phyloP scores from a whole-genome alignment of 2,797 vertebrate genomes.

The Prionace glauca region DNA sequence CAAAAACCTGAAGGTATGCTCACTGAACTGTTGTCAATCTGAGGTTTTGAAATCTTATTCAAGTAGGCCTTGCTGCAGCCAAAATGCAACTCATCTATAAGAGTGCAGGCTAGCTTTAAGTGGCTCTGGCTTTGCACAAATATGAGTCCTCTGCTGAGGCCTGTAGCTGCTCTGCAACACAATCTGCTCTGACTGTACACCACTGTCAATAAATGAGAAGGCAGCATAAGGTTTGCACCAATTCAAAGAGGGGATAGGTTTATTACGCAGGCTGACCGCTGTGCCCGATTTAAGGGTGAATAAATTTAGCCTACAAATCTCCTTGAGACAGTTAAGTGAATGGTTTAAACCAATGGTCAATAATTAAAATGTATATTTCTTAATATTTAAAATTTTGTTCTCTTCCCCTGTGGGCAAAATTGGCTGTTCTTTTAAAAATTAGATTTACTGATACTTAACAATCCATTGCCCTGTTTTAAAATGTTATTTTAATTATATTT shows the following conservation, averaged over 20 bases:
- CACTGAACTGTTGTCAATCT: no score
- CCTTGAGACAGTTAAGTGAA: not conserved
- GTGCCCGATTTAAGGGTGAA: not conserved
- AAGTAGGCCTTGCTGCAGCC: not conserved
- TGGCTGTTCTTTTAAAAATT: slow-evolving; percentile 17
- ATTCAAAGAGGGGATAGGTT: not conserved
- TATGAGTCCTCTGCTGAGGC: not conserved
- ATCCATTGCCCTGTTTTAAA: slow-evolving; percentile 8
- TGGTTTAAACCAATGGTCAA: not conserved
- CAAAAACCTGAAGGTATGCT: no score
- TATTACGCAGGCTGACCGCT: not conserved
- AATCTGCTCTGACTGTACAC: no score
- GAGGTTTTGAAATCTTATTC: no score
- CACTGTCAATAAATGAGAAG: no score
- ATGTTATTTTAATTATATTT: slow-evolving; percentile 37
- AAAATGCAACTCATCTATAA: not conserved
- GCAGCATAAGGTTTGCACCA: not conserved
- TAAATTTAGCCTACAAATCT: not conserved
- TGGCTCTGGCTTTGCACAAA: not conserved
- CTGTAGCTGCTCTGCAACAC: not conserved
- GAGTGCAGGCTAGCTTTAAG: not conserved
- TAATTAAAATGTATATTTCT: not conserved
- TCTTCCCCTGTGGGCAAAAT: not conserved
- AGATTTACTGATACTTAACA: not conserved
- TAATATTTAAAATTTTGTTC: slow-evolving; percentile 7